Conservation (phyloP, 2,888 invertebrate species). For the Melipona beecheii region DNA sequence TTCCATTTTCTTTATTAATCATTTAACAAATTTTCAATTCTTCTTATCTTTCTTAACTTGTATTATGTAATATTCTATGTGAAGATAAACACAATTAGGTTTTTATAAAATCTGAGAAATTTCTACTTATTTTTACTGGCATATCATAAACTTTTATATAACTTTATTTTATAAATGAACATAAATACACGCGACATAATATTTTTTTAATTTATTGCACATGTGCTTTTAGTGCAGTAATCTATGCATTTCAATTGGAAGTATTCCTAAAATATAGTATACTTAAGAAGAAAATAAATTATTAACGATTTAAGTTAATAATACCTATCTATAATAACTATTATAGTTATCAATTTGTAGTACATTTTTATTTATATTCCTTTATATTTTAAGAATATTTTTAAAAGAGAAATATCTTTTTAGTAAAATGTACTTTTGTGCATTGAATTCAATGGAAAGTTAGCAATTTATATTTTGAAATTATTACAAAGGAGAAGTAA, state of each 20-base stretch:
- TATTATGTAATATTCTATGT: neutral
- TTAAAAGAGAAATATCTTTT: neutral
- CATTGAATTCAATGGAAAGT: neutral
- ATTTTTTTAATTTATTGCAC: neutral
- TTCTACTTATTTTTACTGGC: neutral
- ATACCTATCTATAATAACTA: neutral
- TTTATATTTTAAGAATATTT: neutral
- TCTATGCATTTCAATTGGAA: constrained; percentile 2
- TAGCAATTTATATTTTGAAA: constrained; percentile 2
- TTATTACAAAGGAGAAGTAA: neutral
- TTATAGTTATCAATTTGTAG: too few species aligned
- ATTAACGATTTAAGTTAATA: neutral
- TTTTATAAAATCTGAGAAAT: neutral
- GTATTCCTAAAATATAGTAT: neutral
- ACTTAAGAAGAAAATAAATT: constrained; percentile 7
- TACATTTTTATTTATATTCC: neutral
- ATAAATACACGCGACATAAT: neutral
- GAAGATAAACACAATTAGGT: neutral
- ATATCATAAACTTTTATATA: neutral
- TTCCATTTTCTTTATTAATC: neutral
- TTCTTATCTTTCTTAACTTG: neutral
- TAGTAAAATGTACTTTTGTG: constrained; percentile 1
- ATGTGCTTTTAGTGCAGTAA: constrained; percentile 9
- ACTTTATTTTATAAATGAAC: neutral
- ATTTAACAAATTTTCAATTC: neutral